Evolutionary conservation across 2,113 vertebrate species (phyloP), one percentile per base, ranked within the genome.

Genomic region (Coreoperca whiteheadi): DNA sequence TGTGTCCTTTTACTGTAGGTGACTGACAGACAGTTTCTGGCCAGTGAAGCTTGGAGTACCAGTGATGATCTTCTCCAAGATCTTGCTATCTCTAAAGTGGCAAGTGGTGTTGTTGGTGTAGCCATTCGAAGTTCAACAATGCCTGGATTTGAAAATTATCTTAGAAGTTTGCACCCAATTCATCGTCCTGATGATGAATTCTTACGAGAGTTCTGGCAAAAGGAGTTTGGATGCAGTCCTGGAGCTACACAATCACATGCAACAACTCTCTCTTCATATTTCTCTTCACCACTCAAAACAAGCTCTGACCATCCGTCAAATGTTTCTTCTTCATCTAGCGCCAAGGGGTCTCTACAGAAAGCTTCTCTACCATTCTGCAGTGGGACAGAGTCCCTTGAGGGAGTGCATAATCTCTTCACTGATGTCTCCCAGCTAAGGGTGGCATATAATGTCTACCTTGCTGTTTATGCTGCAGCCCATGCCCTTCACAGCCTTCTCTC

Each of bases 391-490:
- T 93, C 91, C 7, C 91, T 96, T 28, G 23, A 89, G 28, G 21
- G 39, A 8, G 79, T 95, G 16, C 63, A 95, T 1, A 94, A 87
- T 79, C 68, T 54, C 7, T 95, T 96, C 56, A 95, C 92, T 7
- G 95, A 96, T 65, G 92, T 86, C n/a, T 93, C 94, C 32, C 91
- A 94, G 46, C 83, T 95, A 8, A 91, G 95, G 57, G 89, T 93
- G 43, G 83, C 94, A 7, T 95, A 96, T 82, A 96, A 95, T 34
- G 92, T 95, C 16, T 96, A 96, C 65, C 87, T 95, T 37, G 95
- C 96, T 57, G 94, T 95, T 87, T 95, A 96, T 63, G 94, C 94
- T 50, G 92, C 89, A 54, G 96, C 96, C 37, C 89, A 96, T n/a
- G 92, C 94, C 34, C 87, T 96, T 43, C 95, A 96, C 81, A 93